These are phyloP conservation scores for Sitobion miscanthi DNA, from an alignment of 1,140 invertebrate genomes.

Conservation along the genomic window DNA sequence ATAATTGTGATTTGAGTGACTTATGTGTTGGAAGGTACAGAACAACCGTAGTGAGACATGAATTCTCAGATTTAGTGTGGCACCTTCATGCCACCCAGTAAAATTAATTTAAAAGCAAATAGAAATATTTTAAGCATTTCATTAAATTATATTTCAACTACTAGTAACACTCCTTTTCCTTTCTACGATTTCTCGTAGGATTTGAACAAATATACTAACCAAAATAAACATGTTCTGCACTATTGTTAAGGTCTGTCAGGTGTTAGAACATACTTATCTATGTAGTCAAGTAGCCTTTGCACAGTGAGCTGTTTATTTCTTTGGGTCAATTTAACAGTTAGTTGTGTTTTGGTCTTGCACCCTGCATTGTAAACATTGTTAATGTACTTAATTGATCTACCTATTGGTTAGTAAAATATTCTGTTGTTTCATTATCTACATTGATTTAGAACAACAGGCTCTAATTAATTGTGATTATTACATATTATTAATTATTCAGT, in stretches of 20 bases:
- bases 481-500: background rate
- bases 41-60: too few species aligned
- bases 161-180: background rate
- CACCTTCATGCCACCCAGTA: background rate
- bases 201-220: background rate
- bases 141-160: background rate
- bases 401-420: background rate
- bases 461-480: background rate
- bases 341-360: background rate
- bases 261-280: background rate
- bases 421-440: background rate
- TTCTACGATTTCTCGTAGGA: background rate
- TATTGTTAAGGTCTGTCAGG: background rate
- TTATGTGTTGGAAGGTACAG: too few species aligned
- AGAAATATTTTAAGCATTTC: background rate
- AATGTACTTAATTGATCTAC: too few species aligned
- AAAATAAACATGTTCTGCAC: background rate
- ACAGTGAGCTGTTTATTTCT: background rate
- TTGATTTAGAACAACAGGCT: background rate
- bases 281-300: background rate
- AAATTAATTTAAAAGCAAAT: background rate
- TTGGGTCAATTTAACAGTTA: background rate
- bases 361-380: too few species aligned
- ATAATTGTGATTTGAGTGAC: too few species aligned
- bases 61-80: too few species aligned